Conservation (phyloP, 2,113 vertebrate genomes). For the Peucedramus taeniatus region DNA sequence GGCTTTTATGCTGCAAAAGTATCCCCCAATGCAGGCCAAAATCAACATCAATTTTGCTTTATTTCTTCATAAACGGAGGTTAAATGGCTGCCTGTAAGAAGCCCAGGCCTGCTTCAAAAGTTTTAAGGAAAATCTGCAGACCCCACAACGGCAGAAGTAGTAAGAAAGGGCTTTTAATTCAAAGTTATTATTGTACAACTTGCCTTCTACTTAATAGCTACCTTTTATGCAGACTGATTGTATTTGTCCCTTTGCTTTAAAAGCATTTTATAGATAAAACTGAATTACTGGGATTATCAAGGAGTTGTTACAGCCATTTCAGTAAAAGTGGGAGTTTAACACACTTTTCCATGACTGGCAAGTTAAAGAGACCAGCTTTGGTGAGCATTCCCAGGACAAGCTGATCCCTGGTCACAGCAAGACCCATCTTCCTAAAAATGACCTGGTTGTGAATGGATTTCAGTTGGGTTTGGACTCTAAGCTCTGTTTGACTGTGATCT, state of each 20-base stretch:
- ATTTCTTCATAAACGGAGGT: constrained; percentile 79
- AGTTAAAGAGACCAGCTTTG: background rate
- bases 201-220: constrained; percentile 27
- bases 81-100: constrained; percentile 71
- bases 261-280: constrained; percentile 66
- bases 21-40: constrained; percentile 65
- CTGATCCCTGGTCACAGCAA: background rate
- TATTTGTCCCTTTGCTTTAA: constrained; percentile 71
- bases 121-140: constrained; percentile 27
- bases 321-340: constrained; percentile 15
- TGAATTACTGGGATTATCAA: constrained; percentile 18
- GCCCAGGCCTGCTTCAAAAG: constrained; percentile 5
- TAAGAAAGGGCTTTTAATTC: constrained; percentile 61
- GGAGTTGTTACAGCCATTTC: constrained; percentile 9
- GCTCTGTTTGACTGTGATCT: background rate
- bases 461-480: background rate
- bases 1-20: constrained; percentile 73
- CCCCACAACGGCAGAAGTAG: background rate
- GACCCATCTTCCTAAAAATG: background rate
- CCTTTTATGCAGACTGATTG: constrained; percentile 46
- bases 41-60: constrained; percentile 79
- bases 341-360: background rate
- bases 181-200: constrained; percentile 47
- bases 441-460: background rate
- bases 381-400: background rate